phyloP scores from a whole-genome alignment of 2,888 invertebrate species.

The Sialis lutaria region DNA sequence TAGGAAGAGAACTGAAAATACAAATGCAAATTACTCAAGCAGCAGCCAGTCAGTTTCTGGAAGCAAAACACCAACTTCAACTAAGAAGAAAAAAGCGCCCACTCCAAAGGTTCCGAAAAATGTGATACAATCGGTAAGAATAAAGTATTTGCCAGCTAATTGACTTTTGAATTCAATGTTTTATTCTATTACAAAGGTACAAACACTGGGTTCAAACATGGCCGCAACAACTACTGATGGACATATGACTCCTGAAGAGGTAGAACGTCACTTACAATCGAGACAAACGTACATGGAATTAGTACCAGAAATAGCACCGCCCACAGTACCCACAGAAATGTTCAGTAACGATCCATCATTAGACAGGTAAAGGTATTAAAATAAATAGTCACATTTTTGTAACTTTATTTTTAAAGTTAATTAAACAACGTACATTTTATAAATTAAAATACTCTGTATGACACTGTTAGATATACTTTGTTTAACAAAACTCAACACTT shows the following conservation, averaged over 20 bases:
- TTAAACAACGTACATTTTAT: neutral
- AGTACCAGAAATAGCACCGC: slow-evolving; percentile 69
- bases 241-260: slow-evolving; percentile 82
- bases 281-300: slow-evolving; percentile 63
- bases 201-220: slow-evolving; percentile 28
- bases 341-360: slow-evolving; percentile 86
- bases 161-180: slow-evolving; percentile 1
- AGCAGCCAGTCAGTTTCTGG: slow-evolving; percentile 20
- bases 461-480: slow-evolving; percentile 3
- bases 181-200: slow-evolving; percentile 28
- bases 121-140: slow-evolving; percentile 18
- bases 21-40: slow-evolving; percentile 22
- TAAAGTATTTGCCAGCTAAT: neutral
- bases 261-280: slow-evolving; percentile 76
- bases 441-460: no score
- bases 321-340: slow-evolving; percentile 84
- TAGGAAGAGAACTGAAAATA: slow-evolving; percentile 36
- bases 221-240: slow-evolving; percentile 49
- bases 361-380: slow-evolving; percentile 42
- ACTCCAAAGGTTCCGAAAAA: slow-evolving; percentile 26
- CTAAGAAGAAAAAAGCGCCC: slow-evolving; percentile 31
- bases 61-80: slow-evolving; percentile 26
- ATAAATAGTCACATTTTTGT: slow-evolving; percentile 5
- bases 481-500: neutral
- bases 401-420: neutral